Percentiles rank a stretch among this genome's conserved stretches.
These are phyloP conservation scores for Sylvilagus bachmani DNA, from an alignment of 2,113 vertebrate species.

Conservation along the genomic window DNA sequence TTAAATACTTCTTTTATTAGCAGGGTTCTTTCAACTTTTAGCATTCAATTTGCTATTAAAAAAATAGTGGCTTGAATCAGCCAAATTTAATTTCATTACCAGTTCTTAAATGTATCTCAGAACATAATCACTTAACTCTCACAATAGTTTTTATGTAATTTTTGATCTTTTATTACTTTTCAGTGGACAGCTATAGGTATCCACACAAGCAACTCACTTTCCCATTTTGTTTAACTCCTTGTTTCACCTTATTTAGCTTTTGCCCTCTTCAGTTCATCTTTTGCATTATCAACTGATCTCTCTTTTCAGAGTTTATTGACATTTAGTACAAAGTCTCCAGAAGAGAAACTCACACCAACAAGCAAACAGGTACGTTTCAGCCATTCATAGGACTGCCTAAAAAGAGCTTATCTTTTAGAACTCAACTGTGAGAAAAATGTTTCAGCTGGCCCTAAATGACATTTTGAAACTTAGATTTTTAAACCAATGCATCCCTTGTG, in stretches of 20 bases:
- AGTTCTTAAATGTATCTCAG: not conserved
- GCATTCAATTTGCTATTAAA: not conserved
- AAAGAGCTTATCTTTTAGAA: not conserved
- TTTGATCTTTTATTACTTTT: not conserved
- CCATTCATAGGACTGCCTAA: not conserved
- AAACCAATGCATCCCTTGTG: not conserved
- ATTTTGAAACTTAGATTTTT: not conserved
- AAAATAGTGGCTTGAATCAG: not conserved
- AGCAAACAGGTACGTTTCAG: conserved; percentile 92
- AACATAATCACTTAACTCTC: not conserved
- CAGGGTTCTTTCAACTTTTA: not conserved
- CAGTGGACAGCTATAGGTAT: not conserved
- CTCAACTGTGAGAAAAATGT: not conserved
- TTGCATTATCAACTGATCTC: conserved; percentile 10
- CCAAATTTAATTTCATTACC: conserved; percentile 6
- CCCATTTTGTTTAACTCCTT: not conserved
- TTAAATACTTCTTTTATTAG: not conserved
- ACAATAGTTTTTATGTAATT: not conserved
- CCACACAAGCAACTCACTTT: not conserved
- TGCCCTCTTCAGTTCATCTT: not conserved
- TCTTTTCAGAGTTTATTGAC: conserved; percentile 94
- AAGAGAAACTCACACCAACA: conserved; percentile 92
- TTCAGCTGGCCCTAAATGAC: not conserved
- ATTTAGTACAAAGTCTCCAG: conserved; percentile 91
- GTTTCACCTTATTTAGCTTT: not conserved